phyloP scores from a whole-genome alignment of 2,797 vertebrate species.

The Clamator glandarius region DNA sequence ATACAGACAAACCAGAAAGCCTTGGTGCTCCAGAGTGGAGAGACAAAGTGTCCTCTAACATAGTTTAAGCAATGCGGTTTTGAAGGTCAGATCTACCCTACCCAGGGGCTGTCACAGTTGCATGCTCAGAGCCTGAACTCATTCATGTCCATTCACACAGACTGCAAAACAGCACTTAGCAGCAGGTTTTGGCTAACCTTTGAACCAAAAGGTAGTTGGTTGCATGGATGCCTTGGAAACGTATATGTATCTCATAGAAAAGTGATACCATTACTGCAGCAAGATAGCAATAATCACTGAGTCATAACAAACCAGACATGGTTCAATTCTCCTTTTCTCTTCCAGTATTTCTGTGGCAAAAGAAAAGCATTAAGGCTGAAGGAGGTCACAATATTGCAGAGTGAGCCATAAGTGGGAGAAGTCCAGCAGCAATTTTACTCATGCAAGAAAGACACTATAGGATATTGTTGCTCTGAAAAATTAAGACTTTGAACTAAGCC shows the following conservation, averaged over 20 bases:
- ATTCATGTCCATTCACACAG: not conserved
- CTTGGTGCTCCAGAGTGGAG: not conserved
- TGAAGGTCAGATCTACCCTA: not conserved
- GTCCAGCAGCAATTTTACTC: not conserved
- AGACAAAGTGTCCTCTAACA: not conserved
- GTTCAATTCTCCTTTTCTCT: not conserved
- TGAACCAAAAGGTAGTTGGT: not conserved
- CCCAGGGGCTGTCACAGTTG: fast-evolving
- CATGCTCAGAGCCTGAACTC: not conserved
- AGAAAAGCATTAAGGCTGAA: not conserved
- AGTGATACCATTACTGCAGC: not conserved
- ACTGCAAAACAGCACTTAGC: not conserved
- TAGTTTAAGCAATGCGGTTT: not conserved
- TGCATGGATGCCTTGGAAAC: not conserved
- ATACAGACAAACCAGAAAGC: not conserved
- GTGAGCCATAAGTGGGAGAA: not conserved
- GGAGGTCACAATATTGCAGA: not conserved
- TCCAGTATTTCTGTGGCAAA: not conserved
- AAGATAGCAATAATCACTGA: not conserved
- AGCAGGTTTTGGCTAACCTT: not conserved
- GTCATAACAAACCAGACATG: not conserved
- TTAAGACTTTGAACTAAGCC: not conserved
- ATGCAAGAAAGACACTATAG: not conserved
- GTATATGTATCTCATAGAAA: fast-evolving
- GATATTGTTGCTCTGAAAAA: not conserved